Evolutionary conservation across 1,140 invertebrate genomes (phyloP), one percentile per base, ranked within the genome.

Genomic region (Palaemon carinicauda): DNA sequence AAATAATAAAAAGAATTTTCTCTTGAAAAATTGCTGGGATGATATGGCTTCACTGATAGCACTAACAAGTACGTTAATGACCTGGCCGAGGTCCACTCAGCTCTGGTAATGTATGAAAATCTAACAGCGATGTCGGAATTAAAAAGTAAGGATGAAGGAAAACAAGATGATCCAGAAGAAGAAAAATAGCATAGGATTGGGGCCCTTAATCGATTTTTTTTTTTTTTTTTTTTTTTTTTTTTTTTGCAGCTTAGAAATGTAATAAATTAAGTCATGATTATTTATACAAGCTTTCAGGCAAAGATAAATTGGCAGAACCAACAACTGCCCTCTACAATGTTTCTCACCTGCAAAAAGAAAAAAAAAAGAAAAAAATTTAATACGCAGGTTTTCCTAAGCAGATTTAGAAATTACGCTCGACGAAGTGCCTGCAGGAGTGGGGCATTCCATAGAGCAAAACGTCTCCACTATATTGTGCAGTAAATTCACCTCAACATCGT

Each of bases 41-140:
- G 74, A 19, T 87, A 69, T 12, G 89, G 82, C 79, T 91, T 90
- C 83, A 85, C 56, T 19, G 91, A 91, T n/a, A 91, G 90, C 2
- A 88, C 82, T 15, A 0, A 14, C 10, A 56, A 88, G 21, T 86
- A 88, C 33, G 21, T 88, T 21, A 60, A 87, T 80, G 75, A 41
- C 29, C 85, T 88, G 54, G 7, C 88, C 14, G 71, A 88, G 21
- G n/a, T 21, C 1, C 86, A 88, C 71, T 88, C 56, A 33, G 5
- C 88, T 14, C 71, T 69, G 54, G 3, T 41, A 9, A 41, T 41
- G 33, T 41, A 41, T 41, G 33, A 92, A 84, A 87, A 90, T 82
- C 88, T 92, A 41, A 91, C 92, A 15, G 87, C 88, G 51, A 29
- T 87, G 85, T 88, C 31, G 24, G 88, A 88, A 50, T 88, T 71